Evolutionary conservation across 2,113 vertebrate genomes (phyloP).

Genomic region (Gallinago paraguaiae): DNA sequence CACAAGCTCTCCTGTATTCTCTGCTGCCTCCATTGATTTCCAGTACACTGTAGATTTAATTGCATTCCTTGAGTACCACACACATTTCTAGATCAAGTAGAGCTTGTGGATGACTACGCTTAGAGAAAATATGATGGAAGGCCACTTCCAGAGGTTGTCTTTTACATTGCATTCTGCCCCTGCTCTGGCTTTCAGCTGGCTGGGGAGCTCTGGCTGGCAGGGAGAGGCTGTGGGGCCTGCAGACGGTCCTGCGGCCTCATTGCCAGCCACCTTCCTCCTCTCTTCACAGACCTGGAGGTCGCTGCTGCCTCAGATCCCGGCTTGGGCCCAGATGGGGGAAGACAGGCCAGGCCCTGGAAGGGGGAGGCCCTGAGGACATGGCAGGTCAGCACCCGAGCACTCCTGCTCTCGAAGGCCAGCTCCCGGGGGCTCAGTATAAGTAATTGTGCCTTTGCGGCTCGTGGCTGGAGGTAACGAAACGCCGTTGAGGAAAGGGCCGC

Average conservation of each 20-base stretch:
- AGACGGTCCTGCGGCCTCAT: background rate
- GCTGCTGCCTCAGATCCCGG: fast-evolving
- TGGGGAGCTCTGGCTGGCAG: background rate
- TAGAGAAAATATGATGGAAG: background rate
- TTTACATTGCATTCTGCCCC: background rate
- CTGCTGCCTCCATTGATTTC: background rate
- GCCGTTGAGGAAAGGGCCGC: fast-evolving
- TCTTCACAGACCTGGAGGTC: fast-evolving
- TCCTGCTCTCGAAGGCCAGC: background rate
- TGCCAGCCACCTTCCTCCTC: background rate
- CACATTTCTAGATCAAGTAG: background rate
- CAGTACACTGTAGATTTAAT: background rate
- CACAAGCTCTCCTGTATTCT: background rate
- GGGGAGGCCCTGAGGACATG: too few species aligned
- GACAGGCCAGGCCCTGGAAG: too few species aligned
- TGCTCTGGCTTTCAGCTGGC: background rate
- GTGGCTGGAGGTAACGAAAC: background rate
- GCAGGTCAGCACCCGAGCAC: fast-evolving
- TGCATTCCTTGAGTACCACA: background rate
- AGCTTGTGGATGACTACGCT: background rate
- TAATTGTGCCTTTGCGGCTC: fast-evolving
- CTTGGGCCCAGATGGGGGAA: fast-evolving
- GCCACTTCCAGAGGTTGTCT: background rate
- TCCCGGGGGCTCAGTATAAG: fast-evolving
- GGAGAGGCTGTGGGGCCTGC: background rate